Conservation (phyloP, 2,888 invertebrate species). For the Megastigmus dorsalis region DNA sequence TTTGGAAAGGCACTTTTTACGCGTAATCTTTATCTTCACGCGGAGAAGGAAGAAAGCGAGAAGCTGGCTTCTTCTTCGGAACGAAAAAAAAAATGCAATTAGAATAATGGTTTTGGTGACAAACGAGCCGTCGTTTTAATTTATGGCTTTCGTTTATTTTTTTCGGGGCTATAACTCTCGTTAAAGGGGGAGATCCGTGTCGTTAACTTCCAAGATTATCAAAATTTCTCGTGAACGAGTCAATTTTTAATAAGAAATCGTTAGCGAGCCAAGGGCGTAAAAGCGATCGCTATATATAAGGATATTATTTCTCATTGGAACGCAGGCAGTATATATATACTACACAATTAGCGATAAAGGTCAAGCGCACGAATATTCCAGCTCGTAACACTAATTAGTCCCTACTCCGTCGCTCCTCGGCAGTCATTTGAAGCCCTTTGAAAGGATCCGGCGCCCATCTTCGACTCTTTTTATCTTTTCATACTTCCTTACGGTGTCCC, state of each 20-base stretch:
- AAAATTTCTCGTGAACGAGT: neutral
- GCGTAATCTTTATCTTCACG: too few species aligned
- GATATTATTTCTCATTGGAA: neutral
- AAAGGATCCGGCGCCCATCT: neutral
- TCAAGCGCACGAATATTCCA: neutral
- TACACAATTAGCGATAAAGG: neutral
- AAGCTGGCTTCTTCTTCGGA: too few species aligned
- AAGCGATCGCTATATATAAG: too few species aligned
- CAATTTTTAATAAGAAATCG: conserved; percentile 26
- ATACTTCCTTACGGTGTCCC: too few species aligned
- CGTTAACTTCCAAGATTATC: neutral
- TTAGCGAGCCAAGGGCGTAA: neutral
- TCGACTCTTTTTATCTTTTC: neutral
- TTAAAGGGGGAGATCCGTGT: neutral
- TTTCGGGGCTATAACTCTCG: neutral
- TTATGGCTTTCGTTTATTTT: conserved; percentile 24
- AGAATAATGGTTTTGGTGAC: conserved; percentile 28
- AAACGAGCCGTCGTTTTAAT: conserved; percentile 32
- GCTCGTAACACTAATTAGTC: conserved; percentile 3
- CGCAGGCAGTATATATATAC: too few species aligned
- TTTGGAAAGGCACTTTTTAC: too few species aligned
- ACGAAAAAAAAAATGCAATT: conserved; percentile 6
- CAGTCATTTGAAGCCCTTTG: neutral
- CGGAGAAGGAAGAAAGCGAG: too few species aligned
- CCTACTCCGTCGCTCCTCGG: neutral